Evolutionary conservation across 2,888 invertebrate species (phyloP), one percentile per base, ranked within the genome.

Genomic region (Gari tellinella): DNA sequence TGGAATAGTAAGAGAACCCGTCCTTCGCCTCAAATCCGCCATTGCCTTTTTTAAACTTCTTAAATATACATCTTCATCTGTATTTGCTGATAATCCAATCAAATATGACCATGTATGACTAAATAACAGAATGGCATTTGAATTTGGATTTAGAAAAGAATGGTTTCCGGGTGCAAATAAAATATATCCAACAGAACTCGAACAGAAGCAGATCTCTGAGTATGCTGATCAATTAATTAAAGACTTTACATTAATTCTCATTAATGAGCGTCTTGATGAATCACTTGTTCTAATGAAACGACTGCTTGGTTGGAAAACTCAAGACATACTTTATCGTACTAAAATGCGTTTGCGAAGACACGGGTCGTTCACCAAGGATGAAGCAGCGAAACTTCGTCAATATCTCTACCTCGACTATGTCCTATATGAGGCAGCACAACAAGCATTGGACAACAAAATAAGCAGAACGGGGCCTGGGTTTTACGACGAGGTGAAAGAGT

Each of bases 231-330:
- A 74, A 21, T 45, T 83, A 10, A 70, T 78, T 15, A 73, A 69
- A 21, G 76, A 77, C 19, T 84, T 85, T 66, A 56, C 79, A 38
- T 61, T 86, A 12, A 76, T 86, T 1, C 58, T 86, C 15, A 73
- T 86, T 8, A 80, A 73, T 10, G 85, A 85, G 51, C 67, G 73
- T 38, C 83, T 84, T 72, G 80, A 83, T 38, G 84, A 85, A 67
- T 84, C 83, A 1, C 5, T 86, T 4, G 72, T 86, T n/a, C 63
- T 83, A 0, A 62, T 86, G 60, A 82, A 72, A 51, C 63, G 86
- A 21, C 25, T 74, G 1, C 38, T 85, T 1, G 58, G 70, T 1
- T 86, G 86, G 86, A 19, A 58, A 0, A 49, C 78, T 1, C 60
- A 76, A 45, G 86, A 86, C 40, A 65, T 86, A 8, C 10, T 86